These are phyloP conservation scores for Anthophora plumipes DNA, from an alignment of 2,888 invertebrate species.

Conservation along the genomic window DNA sequence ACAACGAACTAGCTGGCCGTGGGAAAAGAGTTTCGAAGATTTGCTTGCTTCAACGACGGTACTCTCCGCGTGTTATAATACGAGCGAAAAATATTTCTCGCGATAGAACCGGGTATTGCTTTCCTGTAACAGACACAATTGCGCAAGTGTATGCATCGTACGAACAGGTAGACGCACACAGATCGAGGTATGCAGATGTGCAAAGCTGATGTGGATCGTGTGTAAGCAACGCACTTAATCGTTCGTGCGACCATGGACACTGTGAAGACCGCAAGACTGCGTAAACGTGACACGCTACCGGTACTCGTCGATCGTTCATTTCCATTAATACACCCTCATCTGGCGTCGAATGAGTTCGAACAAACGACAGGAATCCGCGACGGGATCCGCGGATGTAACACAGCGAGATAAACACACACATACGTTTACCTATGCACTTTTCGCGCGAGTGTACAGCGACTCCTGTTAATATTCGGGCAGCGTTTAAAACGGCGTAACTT, in stretches of 20 bases:
- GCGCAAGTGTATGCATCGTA: constrained; percentile 20
- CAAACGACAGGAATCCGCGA: not conserved
- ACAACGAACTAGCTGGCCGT: not conserved
- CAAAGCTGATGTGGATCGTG: not conserved
- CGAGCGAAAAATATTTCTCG: constrained; percentile 31
- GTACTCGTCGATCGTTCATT: constrained; percentile 18
- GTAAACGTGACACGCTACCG: not conserved
- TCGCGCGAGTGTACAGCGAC: constrained; percentile 2
- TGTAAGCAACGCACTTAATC: constrained; percentile 14
- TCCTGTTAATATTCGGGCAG: no score
- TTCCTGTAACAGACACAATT: not conserved
- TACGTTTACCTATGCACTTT: not conserved
- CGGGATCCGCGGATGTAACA: not conserved
- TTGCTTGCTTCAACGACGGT: constrained; percentile 18
- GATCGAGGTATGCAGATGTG: not conserved
- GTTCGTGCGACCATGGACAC: not conserved
- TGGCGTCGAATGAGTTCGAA: not conserved
- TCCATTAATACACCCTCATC: not conserved
- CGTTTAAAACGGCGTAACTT: no score
- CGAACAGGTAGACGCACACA: not conserved
- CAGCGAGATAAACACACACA: not conserved
- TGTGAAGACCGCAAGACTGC: not conserved
- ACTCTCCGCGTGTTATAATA: not conserved
- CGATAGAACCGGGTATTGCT: constrained; percentile 33
- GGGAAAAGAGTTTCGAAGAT: constrained; percentile 44